Conservation (phyloP, 1,140 invertebrate genomes). For the Triops cancriformis region DNA sequence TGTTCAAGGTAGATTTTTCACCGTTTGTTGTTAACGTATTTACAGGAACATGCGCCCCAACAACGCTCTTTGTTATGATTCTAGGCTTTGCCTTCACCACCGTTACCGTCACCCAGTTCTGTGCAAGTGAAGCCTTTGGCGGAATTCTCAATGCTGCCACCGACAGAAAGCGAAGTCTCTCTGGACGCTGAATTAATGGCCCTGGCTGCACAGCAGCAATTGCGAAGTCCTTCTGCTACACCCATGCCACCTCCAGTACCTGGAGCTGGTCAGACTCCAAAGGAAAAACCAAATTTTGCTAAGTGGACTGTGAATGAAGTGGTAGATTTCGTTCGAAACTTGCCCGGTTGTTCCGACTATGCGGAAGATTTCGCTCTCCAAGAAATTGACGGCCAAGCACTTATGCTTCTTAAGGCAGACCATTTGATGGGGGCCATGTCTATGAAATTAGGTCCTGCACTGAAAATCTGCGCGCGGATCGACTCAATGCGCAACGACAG, state of each 20-base stretch:
- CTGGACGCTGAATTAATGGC: constrained; percentile 35
- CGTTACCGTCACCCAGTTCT: neutral
- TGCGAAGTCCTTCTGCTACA: constrained; percentile 31
- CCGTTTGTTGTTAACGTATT: no score
- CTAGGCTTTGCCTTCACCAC: neutral
- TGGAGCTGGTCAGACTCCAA: constrained; percentile 31
- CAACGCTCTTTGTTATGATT: no score
- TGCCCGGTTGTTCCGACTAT: constrained; percentile 83
- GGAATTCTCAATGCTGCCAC: constrained; percentile 25
- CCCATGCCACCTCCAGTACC: constrained; percentile 28
- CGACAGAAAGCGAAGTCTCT: constrained; percentile 34
- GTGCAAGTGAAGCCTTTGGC: neutral
- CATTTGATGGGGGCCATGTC: constrained; percentile 89
- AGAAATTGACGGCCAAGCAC: constrained; percentile 90
- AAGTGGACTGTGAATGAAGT: constrained; percentile 61
- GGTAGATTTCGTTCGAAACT: constrained; percentile 72
- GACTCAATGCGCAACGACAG: constrained; percentile 60
- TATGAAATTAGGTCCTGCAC: constrained; percentile 87
- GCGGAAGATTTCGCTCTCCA: constrained; percentile 90
- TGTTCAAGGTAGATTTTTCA: neutral
- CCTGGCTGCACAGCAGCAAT: constrained; percentile 28
- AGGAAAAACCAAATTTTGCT: constrained; percentile 54
- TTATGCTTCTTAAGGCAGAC: constrained; percentile 88
- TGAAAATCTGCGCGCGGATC: constrained; percentile 86
- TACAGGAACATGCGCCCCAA: no score